Base-by-base conservation (phyloP, 2,888 invertebrate species). In the Idaea dimidiata region DNA sequence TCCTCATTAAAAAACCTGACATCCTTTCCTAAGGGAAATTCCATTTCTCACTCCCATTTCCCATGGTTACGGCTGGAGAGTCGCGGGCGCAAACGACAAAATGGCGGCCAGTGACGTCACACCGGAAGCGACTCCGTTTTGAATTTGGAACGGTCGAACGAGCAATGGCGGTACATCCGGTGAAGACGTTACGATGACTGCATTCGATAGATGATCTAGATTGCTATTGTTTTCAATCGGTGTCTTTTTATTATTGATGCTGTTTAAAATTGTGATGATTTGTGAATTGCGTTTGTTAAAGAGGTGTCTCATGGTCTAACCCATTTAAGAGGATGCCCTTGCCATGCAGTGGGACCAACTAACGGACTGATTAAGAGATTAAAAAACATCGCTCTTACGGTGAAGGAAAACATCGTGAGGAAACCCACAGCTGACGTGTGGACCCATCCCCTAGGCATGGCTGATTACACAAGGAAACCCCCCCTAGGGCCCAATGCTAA, bases 71-170 rank as follows among this genome's bases (percentile, higher is more conserved):
- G 75, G 84, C 83, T 71, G 76, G 76, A 73, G 75, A 83, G 74
- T 80, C 83, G 80, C 86, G 80, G 80, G 81, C 85, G 86, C 84
- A 81, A 80, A 76, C 84, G 86, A 76, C 83, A 88, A 87, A 86
- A 87, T 87, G 87, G 87, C 86, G 71, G 83, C 65, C 80, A 80
- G 68, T 90, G 90, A 91, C 90, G 90, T 90, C 89, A 89, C 86
- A 82, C 89, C 91, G 91, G 91, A 91, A 91, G 86, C 84, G 82
- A 81, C 91, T 91, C 91, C 91, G 91, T 91, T 90, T 91, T 90
- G 89, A 91, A 91, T 92, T 92, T 87, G 86, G 89, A 89, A 91
- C 90, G 91, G 91, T 92, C 91, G 89, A 91, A 88, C 89, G 90
- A 86, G 89, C 90, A 90, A 89, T 91, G 91, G 90, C 87, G 88